Evolutionary conservation across 2,797 vertebrate genomes (phyloP), one percentile per base, ranked within the genome.

Genomic region (Oreochromis mossambicus): DNA sequence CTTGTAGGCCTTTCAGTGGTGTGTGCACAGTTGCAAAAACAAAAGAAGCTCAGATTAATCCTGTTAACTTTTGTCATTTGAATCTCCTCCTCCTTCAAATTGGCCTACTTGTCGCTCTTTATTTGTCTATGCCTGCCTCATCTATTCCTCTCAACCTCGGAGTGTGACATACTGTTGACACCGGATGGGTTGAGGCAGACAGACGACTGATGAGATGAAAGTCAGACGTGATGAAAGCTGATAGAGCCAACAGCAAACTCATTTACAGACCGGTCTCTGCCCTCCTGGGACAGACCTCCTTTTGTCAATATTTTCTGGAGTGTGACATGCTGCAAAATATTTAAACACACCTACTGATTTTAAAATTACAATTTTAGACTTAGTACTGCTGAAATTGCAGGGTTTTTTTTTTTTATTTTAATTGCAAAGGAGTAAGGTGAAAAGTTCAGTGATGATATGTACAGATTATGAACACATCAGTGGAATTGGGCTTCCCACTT

Each of bases 181-280:
- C 32, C 5, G 79, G 82, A 90, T 88, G 86, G 85, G 81, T 73
- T 78, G 85, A 90, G 90, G 90, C 87, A 83, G 92, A 91, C 81
- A 76, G 84, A 85, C 52, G 61, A 83, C 84, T 55, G 55, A 87
- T 80, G 87, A 85, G 90, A 93, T 86, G 81, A 88, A 90, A 91
- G 88, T 93, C 85, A 87, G 80, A 92, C 77, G 81, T 90, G 92
- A 93, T 92, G 83, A 91, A 91, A 90, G 77, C 84, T 80, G 90
- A 92, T 89, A 29, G 83, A 85, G 86, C 86, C 89, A 87, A 89
- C 84, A 88, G 85, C 83, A 90, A 88, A 90, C 83, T 88, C 87
- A 82, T 91, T 88, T 90, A 84, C 79, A 58, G 13, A 83, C 77
- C 58, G 5, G 61, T 51, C 38, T 38, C 61, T 13, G 29, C 51